phyloP scores from a whole-genome alignment of 92 coral and sea anemone species.

The Virgularia gustaviana region DNA sequence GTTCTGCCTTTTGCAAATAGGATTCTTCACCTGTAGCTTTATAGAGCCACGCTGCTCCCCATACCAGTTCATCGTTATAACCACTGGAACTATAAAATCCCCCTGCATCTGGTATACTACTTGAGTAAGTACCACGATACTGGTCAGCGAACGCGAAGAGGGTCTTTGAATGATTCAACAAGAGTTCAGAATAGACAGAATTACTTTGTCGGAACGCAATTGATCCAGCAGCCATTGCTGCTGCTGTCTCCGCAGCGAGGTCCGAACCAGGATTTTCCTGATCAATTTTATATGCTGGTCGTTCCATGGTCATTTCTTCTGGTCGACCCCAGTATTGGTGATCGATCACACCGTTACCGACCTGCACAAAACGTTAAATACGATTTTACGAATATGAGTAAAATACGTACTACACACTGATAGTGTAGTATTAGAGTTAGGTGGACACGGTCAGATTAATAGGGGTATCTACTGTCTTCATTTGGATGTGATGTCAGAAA shows the following conservation, averaged over 20 bases:
- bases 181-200: slow-evolving; percentile 48
- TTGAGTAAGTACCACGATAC: slow-evolving; percentile 73
- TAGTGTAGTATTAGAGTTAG: no score
- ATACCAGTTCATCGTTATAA: slow-evolving; percentile 73
- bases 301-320: slow-evolving; percentile 81
- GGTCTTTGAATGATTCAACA: slow-evolving; percentile 68
- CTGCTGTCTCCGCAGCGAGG: slow-evolving; percentile 84
- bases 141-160: slow-evolving; percentile 75
- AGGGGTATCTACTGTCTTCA: no score
- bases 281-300: slow-evolving; percentile 83
- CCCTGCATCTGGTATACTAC: slow-evolving; percentile 67
- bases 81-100: slow-evolving; percentile 57
- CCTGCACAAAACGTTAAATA: slow-evolving; percentile 37
- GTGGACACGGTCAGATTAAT: no score
- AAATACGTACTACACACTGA: no score
- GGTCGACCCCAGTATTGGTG: slow-evolving; percentile 91
- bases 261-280: slow-evolving; percentile 74
- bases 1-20: slow-evolving; percentile 67
- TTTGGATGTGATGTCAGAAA: no score
- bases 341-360: slow-evolving; percentile 73
- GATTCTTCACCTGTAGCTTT: slow-evolving; percentile 57
- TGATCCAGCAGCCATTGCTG: slow-evolving; percentile 87
- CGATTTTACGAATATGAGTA: not conserved
- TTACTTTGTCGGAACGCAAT: slow-evolving; percentile 61
- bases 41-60: slow-evolving; percentile 94